phyloP scores from a whole-genome alignment of 2,888 invertebrate species.

The Thecophora atra region DNA sequence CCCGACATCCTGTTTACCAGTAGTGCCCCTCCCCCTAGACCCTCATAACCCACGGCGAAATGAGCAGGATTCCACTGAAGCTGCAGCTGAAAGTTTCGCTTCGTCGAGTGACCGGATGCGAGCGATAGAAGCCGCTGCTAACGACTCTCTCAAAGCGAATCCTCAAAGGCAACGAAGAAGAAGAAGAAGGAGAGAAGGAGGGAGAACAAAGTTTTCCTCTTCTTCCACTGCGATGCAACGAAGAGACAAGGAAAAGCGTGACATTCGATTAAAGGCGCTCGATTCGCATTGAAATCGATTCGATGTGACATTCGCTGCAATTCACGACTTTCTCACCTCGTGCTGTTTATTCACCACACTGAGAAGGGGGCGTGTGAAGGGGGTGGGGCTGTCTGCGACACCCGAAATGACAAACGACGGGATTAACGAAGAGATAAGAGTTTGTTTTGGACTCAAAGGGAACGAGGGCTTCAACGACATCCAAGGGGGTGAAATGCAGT shows the following conservation, averaged over 20 bases:
- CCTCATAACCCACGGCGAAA: neutral
- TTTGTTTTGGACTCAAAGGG: slow-evolving; percentile 42
- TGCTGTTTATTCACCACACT: slow-evolving; percentile 13
- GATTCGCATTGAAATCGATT: slow-evolving; percentile 15
- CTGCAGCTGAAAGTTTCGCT: slow-evolving; percentile 9
- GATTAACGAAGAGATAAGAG: slow-evolving; percentile 44
- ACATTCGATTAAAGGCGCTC: slow-evolving; percentile 21
- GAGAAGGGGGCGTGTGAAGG: neutral
- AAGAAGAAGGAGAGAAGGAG: too few species aligned
- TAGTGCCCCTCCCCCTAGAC: slow-evolving; percentile 4
- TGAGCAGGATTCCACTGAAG: neutral
- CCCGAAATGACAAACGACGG: slow-evolving; percentile 43
- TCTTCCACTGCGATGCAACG: neutral
- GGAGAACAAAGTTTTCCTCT: too few species aligned
- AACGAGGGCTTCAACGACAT: too few species aligned
- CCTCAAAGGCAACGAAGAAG: neutral
- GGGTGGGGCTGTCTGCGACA: slow-evolving; percentile 6
- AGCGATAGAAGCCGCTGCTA: neutral
- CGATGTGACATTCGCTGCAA: slow-evolving; percentile 6
- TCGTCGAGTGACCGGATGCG: slow-evolving; percentile 10
- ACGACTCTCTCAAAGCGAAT: neutral
- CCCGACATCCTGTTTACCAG: slow-evolving; percentile 45
- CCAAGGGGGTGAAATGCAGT: neutral
- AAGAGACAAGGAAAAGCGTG: slow-evolving; percentile 1
- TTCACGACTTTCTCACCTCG: neutral